Base-by-base conservation (phyloP, 2,797 vertebrate genomes). In the Chelidonichthys spinosus region DNA sequence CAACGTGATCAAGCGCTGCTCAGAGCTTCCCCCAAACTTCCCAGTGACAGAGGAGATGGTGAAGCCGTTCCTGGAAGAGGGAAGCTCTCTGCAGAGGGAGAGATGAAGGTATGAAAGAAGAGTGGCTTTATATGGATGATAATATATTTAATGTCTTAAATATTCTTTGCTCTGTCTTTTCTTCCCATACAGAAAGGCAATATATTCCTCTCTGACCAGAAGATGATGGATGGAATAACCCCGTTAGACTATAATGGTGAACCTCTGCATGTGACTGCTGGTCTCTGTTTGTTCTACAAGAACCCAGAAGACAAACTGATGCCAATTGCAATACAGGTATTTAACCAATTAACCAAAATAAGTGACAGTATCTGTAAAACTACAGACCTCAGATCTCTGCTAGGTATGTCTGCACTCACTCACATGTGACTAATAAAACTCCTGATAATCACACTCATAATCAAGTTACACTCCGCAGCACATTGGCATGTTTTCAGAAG, bases 11-110 rank as follows among this genome's bases (percentile, higher is more conserved):
- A 82, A 78, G 46, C 40, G 69, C 17, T 93, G 92, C 74, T 71
- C 63, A 2, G 11, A 85, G 52, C 69, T 94, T 68, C 93, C 93
- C 9, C 2, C 17, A 60, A 93, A 92, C 78, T 88, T 92, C 37
- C 76, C 86, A 0, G 89, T 94, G 54, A 92, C 87, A 13, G 87
- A 92, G 9, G 79, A 87, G 36, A 92, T 91, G 92, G 90, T 93
- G 63, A 83, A 72, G 75, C 72, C 74, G 0, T 93, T 84, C 33
- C 76, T 94, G 43, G 54, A 56, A 32, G 1, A 69, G 3, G 88
- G 83, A 10, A 88, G 53, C 69, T 82, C 85, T 55, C 84, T 94
- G 69, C 15, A 78, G 46, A 36, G 7, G 9, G 93, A 92, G 93
- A 92, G 63, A 85, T 93, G 11, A 6, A 90, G 88, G 92, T 93